Percentiles rank a stretch among this genome's conserved stretches.
Evolutionary conservation across 2,888 invertebrate species (phyloP).

Genomic region (Mythimna loreyi): DNA sequence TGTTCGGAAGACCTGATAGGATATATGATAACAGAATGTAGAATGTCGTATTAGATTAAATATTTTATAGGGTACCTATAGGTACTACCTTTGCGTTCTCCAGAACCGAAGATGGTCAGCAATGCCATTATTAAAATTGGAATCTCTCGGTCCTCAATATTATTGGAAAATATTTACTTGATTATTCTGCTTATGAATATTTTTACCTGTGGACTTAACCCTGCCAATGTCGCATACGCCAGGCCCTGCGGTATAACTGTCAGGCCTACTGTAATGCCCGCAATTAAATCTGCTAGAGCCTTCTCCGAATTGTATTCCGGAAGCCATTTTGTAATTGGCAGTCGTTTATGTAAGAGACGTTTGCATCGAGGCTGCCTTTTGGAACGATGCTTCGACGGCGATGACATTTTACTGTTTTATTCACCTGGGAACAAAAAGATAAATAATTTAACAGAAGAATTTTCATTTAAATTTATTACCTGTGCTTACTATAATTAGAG

Average conservation of each 20-base stretch:
- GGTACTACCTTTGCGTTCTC: slow-evolving; percentile 6
- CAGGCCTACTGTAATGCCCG: slow-evolving; percentile 97
- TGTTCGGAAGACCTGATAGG: slow-evolving; percentile 24
- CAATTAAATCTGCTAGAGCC: slow-evolving; percentile 96
- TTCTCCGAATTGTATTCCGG: slow-evolving; percentile 94
- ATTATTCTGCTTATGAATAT: background rate
- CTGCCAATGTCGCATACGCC: slow-evolving; percentile 97
- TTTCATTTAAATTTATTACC: too few relatives aligned
- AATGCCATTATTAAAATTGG: slow-evolving; percentile 33
- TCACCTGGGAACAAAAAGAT: slow-evolving; percentile 66
- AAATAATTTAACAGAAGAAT: background rate
- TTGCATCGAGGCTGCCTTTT: slow-evolving; percentile 83
- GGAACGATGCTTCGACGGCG: slow-evolving; percentile 84
- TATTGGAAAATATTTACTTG: slow-evolving; percentile 6
- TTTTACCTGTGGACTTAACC: slow-evolving; percentile 95
- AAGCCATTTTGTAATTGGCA: slow-evolving; percentile 94
- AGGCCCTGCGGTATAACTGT: slow-evolving; percentile 98
- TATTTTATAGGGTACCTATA: slow-evolving; percentile 39
- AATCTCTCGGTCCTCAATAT: background rate
- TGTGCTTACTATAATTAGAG: too few relatives aligned
- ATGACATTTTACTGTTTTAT: slow-evolving; percentile 76
- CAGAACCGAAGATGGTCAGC: slow-evolving; percentile 12
- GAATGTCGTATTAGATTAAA: slow-evolving; percentile 32
- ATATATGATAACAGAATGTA: slow-evolving; percentile 39
- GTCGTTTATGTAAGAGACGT: slow-evolving; percentile 85